A percentile compares a stretch with the other conserved stretches of the same genome.
Evolutionary conservation across 1,140 invertebrate genomes (phyloP).

Genomic region (Heliconius hewitsoni): DNA sequence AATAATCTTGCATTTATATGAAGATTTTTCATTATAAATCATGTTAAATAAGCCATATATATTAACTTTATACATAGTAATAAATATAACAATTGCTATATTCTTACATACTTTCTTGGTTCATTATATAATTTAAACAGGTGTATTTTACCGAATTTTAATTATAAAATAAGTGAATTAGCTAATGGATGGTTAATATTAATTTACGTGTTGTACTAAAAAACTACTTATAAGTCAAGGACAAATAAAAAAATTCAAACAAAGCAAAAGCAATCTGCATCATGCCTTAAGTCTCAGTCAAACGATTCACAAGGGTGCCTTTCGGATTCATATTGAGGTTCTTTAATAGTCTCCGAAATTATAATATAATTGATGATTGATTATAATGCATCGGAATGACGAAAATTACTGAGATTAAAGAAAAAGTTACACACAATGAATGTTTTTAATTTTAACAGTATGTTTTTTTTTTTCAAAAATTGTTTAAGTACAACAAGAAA

Average conservation of each 20-base stretch:
- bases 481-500: no score
- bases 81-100: not conserved
- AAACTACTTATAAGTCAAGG: not conserved
- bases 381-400: no score
- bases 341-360: no score
- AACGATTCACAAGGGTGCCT: not conserved
- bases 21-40: not conserved
- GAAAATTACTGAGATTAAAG: no score
- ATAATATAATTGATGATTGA: no score
- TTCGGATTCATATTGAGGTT: no score
- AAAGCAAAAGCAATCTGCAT: not conserved
- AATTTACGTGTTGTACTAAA: no score
- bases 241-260: not conserved
- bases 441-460: no score
- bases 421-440: no score
- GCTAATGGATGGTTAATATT: no score
- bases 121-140: not conserved
- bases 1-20: not conserved
- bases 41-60: not conserved
- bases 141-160: not conserved
- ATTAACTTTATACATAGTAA: not conserved
- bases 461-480: no score
- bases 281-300: not conserved
- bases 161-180: not conserved
- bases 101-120: not conserved